Conservation (phyloP, 2,888 invertebrate genomes). For the Entomobrya proxima region DNA sequence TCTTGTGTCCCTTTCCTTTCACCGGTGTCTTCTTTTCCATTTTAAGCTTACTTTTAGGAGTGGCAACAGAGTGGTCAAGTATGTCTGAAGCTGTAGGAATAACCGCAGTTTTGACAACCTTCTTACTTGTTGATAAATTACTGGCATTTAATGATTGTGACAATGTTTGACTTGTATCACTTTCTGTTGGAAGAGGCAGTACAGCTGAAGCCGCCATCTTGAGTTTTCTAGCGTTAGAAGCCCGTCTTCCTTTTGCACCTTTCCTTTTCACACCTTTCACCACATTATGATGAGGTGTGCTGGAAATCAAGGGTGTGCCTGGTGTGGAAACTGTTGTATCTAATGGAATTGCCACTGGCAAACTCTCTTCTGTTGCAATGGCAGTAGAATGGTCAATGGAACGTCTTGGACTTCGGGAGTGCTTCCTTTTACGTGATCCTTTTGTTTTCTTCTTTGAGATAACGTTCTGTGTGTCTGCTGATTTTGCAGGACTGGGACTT, state of each 20-base stretch:
- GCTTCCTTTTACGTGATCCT: not conserved
- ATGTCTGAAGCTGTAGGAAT: conserved; percentile 19
- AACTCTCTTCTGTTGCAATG: not conserved
- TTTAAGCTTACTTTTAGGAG: not conserved
- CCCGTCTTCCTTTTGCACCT: not conserved
- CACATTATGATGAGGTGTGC: not conserved
- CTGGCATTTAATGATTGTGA: not conserved
- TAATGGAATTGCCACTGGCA: not conserved
- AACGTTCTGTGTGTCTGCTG: not conserved
- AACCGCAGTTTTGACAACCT: conserved; percentile 53
- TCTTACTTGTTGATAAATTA: not conserved
- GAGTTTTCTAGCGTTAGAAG: not conserved
- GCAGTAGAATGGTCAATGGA: not conserved
- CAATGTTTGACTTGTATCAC: not conserved
- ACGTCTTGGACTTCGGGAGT: not conserved
- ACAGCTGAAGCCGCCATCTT: not conserved
- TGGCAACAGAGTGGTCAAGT: not conserved
- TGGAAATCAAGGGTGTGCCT: not conserved
- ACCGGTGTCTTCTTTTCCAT: not conserved
- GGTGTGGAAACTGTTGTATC: not conserved
- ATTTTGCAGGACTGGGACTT: conserved; percentile 62
- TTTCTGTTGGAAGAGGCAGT: not conserved
- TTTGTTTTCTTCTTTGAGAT: not conserved
- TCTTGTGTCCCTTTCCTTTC: not conserved
- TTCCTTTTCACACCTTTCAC: conserved; percentile 31